Evolutionary conservation across 2,797 vertebrate species (phyloP).

Genomic region (Falco naumanni): DNA sequence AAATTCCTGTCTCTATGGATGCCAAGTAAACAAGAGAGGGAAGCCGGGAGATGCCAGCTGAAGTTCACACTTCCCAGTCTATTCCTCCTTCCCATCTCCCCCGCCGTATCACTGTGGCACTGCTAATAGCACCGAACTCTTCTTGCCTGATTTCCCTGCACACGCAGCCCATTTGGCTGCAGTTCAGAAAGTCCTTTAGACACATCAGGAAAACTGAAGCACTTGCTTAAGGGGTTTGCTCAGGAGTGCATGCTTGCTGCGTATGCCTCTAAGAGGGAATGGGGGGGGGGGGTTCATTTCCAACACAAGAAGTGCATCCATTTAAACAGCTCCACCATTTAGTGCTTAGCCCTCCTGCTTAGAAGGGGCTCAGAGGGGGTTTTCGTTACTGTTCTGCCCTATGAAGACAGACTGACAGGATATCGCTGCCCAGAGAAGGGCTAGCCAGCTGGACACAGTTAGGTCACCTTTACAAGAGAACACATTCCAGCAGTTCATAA

Average conservation of each 20-base stretch:
- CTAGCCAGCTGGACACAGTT: neutral
- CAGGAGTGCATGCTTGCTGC: neutral
- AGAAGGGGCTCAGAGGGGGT: neutral
- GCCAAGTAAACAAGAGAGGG: neutral
- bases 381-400: neutral
- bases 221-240: neutral
- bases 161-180: neutral
- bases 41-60: neutral
- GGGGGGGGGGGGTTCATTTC: neutral
- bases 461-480: conserved; percentile 9
- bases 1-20: neutral
- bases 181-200: neutral
- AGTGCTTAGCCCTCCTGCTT: neutral
- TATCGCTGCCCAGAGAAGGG: neutral
- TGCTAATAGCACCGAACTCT: neutral
- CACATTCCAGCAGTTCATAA: conserved; percentile 11
- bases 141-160: neutral
- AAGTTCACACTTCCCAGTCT: neutral
- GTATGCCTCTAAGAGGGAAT: neutral
- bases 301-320: neutral
- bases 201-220: neutral
- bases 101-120: neutral
- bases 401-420: neutral
- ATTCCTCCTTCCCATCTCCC: neutral
- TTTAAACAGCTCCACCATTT: neutral